Conservation (phyloP, 2,113 vertebrate species). For the Perccottus glenii region DNA sequence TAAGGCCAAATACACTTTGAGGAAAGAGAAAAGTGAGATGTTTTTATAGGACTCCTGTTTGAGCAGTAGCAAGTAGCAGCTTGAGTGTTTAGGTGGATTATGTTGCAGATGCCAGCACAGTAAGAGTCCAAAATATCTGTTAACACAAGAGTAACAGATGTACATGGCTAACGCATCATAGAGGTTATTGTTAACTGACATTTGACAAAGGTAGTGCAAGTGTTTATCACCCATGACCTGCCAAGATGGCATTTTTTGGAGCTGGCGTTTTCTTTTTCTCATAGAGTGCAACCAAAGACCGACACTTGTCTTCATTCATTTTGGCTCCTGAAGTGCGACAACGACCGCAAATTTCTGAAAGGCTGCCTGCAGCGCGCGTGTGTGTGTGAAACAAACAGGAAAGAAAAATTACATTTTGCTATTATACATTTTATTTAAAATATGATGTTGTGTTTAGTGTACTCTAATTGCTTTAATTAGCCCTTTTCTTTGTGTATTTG, state of each 20-base stretch:
- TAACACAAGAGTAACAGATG: constrained; percentile 10
- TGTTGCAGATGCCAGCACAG: constrained; percentile 36
- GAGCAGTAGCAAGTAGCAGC: constrained; percentile 10
- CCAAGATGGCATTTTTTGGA: too few species aligned
- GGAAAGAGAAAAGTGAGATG: constrained; percentile 1
- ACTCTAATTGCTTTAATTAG: background rate
- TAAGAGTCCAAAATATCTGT: constrained; percentile 6
- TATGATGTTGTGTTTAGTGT: background rate
- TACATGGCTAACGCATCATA: background rate
- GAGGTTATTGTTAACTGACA: too few species aligned
- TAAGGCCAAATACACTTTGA: constrained; percentile 26
- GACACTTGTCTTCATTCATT: too few species aligned
- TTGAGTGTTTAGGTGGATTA: constrained; percentile 24
- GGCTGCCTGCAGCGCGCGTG: background rate
- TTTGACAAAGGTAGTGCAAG: background rate
- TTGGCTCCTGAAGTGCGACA: background rate
- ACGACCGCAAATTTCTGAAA: background rate
- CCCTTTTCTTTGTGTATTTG: background rate
- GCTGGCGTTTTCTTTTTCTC: too few species aligned
- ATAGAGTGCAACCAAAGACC: too few species aligned
- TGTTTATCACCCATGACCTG: background rate
- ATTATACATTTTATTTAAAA: background rate
- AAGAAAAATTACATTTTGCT: background rate
- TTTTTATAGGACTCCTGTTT: background rate
- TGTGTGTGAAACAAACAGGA: background rate